These are phyloP conservation scores for Thaumetopoea pityocampa DNA, from an alignment of 1,140 invertebrate species.

Conservation along the genomic window DNA sequence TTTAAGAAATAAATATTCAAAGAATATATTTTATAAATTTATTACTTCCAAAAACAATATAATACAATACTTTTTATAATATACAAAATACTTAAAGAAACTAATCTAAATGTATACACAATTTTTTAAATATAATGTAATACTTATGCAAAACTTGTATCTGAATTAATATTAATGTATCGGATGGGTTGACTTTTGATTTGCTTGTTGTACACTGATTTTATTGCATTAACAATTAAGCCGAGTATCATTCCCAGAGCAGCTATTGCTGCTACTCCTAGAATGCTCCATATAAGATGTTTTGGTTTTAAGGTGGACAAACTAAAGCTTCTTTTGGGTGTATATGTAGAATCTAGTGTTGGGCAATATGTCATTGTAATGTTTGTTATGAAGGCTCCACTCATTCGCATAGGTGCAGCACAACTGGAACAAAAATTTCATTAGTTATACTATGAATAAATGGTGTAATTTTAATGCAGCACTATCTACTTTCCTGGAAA, in stretches of 20 bases:
- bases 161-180: constrained; percentile 55
- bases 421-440: constrained; percentile 50
- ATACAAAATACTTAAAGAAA: constrained; percentile 7
- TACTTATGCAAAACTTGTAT: constrained; percentile 49
- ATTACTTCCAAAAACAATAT: constrained; percentile 16
- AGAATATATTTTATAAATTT: constrained; percentile 7
- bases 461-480: too few relatives aligned
- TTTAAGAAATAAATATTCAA: neutral
- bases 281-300: constrained; percentile 62
- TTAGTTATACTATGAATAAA: constrained; percentile 7
- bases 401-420: constrained; percentile 59
- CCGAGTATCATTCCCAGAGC: constrained; percentile 57
- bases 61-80: constrained; percentile 13
- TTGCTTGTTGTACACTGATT: constrained; percentile 50
- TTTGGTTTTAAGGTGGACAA: constrained; percentile 51
- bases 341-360: constrained; percentile 49
- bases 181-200: constrained; percentile 47
- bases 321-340: constrained; percentile 39
- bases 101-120: constrained; percentile 7
- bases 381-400: constrained; percentile 57
- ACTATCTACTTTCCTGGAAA: too few relatives aligned
- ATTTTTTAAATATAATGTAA: constrained; percentile 14
- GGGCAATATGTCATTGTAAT: constrained; percentile 56
- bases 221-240: constrained; percentile 45
- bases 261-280: constrained; percentile 51